Evolutionary conservation across 2,888 invertebrate species (phyloP).

Genomic region (Megamerina dolium): DNA sequence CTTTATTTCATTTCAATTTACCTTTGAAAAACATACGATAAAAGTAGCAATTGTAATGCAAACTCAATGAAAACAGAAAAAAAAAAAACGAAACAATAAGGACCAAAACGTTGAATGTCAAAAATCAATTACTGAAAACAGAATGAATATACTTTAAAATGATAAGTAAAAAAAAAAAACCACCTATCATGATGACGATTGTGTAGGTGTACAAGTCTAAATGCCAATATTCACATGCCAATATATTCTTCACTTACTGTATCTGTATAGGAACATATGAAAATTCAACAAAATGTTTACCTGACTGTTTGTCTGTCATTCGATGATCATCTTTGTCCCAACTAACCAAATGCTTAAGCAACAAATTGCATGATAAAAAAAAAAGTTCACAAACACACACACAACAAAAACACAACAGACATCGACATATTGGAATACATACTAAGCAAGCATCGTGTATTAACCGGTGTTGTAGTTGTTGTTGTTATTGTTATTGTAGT

Average conservation of each 20-base stretch:
- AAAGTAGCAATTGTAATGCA: background rate
- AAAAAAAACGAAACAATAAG: background rate
- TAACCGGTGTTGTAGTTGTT: no score
- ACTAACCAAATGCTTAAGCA: no score
- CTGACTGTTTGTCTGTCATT: no score
- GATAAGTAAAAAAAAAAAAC: background rate
- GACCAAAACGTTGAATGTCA: conserved; percentile 11
- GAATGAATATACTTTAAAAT: background rate
- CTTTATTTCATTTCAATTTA: conserved; percentile 12
- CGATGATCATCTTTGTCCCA: no score
- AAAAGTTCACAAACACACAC: no score
- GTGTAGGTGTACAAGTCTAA: background rate
- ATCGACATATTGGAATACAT: no score
- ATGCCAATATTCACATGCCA: background rate
- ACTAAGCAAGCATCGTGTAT: no score
- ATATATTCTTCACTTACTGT: no score
- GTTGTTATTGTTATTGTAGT: no score
- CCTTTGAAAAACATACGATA: conserved; percentile 8
- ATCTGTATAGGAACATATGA: background rate
- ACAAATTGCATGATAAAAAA: no score
- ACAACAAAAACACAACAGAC: no score
- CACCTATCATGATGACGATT: background rate
- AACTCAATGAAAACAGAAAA: background rate
- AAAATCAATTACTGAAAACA: conserved; percentile 19
- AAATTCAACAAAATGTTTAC: no score